phyloP scores from a whole-genome alignment of 2,113 vertebrate species.

The Barnardius zonarius region DNA sequence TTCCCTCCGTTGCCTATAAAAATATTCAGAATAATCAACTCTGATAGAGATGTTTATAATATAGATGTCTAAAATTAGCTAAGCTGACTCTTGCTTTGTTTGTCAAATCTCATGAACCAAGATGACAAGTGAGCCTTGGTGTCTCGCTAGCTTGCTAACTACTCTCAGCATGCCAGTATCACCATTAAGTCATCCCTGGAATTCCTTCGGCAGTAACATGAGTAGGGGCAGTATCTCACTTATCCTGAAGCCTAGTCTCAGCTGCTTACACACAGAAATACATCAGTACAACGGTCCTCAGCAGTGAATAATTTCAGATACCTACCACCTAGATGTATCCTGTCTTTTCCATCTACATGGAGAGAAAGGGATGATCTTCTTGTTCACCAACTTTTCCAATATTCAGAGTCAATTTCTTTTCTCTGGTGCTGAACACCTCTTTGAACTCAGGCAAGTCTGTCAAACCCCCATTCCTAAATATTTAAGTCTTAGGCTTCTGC shows the following conservation, averaged over 20 bases:
- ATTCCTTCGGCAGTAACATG: neutral
- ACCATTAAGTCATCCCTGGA: neutral
- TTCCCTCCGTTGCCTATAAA: neutral
- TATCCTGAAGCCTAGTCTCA: neutral
- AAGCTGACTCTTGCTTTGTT: neutral
- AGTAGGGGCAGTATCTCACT: neutral
- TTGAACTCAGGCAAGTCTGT: neutral
- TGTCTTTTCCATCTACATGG: neutral
- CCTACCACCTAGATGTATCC: neutral
- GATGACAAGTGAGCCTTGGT: neutral
- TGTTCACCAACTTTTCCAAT: neutral
- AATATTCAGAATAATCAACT: slow-evolving; percentile 14
- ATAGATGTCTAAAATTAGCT: neutral
- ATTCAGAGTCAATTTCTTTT: neutral
- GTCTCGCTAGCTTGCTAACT: neutral
- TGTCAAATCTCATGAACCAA: neutral
- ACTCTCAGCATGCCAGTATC: neutral
- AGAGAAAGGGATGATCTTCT: neutral
- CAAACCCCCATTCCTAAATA: neutral
- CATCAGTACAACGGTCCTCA: neutral
- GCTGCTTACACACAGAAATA: neutral
- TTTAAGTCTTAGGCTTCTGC: neutral
- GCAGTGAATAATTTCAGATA: neutral
- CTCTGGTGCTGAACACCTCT: neutral
- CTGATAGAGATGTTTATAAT: neutral